phyloP scores from a whole-genome alignment of 2,888 invertebrate genomes.

The Orchesellides sinensis region DNA sequence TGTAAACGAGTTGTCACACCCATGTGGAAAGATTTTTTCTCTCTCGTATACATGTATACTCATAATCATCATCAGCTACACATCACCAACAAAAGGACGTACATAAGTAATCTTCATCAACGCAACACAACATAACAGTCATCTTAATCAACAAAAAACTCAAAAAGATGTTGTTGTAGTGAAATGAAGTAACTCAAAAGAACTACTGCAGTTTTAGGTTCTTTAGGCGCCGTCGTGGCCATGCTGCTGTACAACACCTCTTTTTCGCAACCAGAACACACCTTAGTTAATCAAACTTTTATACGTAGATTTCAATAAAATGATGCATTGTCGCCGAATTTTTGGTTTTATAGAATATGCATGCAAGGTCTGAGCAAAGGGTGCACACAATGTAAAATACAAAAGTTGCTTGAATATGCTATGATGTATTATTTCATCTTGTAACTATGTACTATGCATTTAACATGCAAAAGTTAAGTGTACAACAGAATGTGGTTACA shows the following conservation, averaged over 20 bases:
- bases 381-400: background rate
- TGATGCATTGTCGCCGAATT: conserved; percentile 55
- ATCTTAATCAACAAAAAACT: conserved; percentile 27
- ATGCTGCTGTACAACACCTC: conserved; percentile 71
- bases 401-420: background rate
- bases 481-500: too few relatives aligned
- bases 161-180: conserved; percentile 30
- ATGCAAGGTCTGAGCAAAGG: background rate
- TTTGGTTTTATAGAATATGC: conserved; percentile 25
- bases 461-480: too few relatives aligned
- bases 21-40: conserved; percentile 64
- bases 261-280: conserved; percentile 73
- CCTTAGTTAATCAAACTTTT: conserved; percentile 73
- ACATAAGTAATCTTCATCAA: conserved; percentile 40
- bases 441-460: too few relatives aligned
- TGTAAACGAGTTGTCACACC: conserved; percentile 73
- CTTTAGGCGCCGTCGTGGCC: conserved; percentile 73
- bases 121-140: conserved; percentile 19
- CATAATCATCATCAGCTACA: conserved; percentile 36
- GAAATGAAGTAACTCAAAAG: conserved; percentile 11
- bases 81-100: conserved; percentile 45
- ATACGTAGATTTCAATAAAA: conserved; percentile 68
- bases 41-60: conserved; percentile 23
- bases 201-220: conserved; percentile 49
- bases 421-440: background rate